Percentiles rank a stretch among this genome's conserved stretches.
Evolutionary conservation across 1,140 invertebrate genomes (phyloP).

Genomic region (Medauroidea extradentata): DNA sequence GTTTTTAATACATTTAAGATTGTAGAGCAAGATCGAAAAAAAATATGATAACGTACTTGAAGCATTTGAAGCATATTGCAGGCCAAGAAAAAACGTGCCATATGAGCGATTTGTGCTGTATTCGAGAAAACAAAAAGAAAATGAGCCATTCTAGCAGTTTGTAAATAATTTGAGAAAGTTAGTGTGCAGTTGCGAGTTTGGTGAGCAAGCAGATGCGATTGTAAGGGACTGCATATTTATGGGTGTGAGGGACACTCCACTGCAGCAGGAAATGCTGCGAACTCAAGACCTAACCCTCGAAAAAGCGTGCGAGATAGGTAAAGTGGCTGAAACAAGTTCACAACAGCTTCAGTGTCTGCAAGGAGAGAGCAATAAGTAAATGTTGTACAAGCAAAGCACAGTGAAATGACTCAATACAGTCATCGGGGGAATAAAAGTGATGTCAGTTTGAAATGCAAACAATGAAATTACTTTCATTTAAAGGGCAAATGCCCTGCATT

Average conservation of each 20-base stretch:
- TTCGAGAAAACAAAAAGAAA: constrained; percentile 24
- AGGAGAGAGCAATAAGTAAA: background rate
- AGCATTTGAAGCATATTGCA: constrained; percentile 25
- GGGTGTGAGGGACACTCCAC: constrained; percentile 21
- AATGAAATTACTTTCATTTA: constrained; percentile 14
- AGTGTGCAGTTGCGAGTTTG: constrained; percentile 27
- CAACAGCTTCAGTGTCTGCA: constrained; percentile 4
- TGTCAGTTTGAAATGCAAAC: constrained; percentile 12
- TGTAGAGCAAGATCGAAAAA: constrained; percentile 3
- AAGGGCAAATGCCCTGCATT: constrained; percentile 22
- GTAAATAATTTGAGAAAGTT: constrained; percentile 25
- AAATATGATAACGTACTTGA: background rate
- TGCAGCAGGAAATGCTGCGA: constrained; percentile 32
- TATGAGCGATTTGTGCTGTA: constrained; percentile 29
- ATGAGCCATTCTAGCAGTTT: constrained; percentile 29
- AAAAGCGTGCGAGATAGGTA: constrained; percentile 26
- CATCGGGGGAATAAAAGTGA: background rate
- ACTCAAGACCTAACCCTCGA: constrained; percentile 28
- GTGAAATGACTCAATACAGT: no score
- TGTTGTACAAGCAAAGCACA: background rate
- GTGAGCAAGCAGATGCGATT: constrained; percentile 29
- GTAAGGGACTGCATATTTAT: constrained; percentile 29
- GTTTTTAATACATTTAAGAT: constrained; percentile 16
- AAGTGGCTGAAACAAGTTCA: constrained; percentile 24
- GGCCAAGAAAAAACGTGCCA: constrained; percentile 25